phyloP scores from a whole-genome alignment of 2,113 vertebrate species.

The Dromaius novaehollandiae region DNA sequence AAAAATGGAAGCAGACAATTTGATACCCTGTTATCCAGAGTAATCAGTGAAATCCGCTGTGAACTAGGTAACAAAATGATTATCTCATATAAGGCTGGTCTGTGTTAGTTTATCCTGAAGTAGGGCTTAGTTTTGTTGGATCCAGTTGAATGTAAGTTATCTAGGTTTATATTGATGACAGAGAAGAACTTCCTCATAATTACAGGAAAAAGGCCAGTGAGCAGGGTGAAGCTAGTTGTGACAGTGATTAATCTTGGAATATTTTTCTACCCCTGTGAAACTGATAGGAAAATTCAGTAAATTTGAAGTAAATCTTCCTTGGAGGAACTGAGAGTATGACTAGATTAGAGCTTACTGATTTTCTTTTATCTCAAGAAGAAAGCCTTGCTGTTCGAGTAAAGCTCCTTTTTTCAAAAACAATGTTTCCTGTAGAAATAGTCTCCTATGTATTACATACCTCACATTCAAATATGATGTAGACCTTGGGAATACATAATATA shows the following conservation, averaged over 20 bases:
- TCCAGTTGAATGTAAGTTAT: not conserved
- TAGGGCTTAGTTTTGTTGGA: not conserved
- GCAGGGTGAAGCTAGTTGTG: not conserved
- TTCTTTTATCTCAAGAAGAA: not conserved
- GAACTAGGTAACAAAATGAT: not conserved
- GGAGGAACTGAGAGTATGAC: not conserved
- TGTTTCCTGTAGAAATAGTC: not conserved
- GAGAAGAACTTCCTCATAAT: not conserved
- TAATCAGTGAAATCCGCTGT: not conserved
- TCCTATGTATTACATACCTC: not conserved
- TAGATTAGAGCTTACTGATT: not conserved
- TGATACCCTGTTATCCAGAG: not conserved
- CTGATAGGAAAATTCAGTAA: not conserved
- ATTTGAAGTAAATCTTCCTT: not conserved
- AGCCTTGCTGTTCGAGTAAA: not conserved
- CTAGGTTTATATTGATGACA: not conserved
- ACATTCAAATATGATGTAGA: not conserved
- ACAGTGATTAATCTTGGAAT: not conserved
- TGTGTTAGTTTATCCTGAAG: not conserved
- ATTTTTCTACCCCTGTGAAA: not conserved
- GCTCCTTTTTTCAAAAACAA: not conserved
- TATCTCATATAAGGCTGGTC: not conserved
- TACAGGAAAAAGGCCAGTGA: not conserved
- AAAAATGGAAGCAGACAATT: not conserved
- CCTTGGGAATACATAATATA: not conserved